phyloP scores from a whole-genome alignment of 1,140 invertebrate species.

The Caenorhabditis inopinata region DNA sequence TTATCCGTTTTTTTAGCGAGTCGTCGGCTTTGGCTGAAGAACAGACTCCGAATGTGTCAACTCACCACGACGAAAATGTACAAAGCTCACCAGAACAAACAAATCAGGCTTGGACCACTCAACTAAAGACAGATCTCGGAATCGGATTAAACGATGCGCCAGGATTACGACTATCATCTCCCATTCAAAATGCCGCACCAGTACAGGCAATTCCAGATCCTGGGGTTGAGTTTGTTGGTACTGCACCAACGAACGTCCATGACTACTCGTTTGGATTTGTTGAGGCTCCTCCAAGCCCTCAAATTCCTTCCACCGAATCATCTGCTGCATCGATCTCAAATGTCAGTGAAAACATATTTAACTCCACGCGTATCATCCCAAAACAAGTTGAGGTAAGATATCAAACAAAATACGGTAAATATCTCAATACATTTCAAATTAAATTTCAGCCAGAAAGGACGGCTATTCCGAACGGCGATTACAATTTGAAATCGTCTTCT shows the following conservation, averaged over 20 bases:
- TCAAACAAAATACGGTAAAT: too few species aligned
- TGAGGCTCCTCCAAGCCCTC: conserved; percentile 7
- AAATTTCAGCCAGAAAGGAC: conserved; percentile 9
- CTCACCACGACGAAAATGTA: conserved; percentile 29
- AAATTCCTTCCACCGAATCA: not conserved
- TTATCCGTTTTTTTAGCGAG: conserved; percentile 28
- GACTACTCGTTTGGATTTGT: conserved; percentile 41
- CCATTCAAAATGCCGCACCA: not conserved
- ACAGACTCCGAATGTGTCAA: conserved; percentile 11
- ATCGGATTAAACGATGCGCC: conserved; percentile 4
- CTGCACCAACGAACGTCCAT: not conserved
- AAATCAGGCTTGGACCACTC: conserved; percentile 36
- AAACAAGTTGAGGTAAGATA: conserved; percentile 18
- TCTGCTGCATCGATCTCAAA: conserved; percentile 31
- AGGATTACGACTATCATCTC: not conserved
- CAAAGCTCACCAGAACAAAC: conserved; percentile 28
- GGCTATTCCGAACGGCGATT: conserved; percentile 32
- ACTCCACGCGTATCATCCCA: not conserved
- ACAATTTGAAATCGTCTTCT: not conserved
- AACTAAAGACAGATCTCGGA: conserved; percentile 33
- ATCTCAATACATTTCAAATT: too few species aligned
- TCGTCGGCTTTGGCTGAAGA: not conserved
- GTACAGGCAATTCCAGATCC: not conserved
- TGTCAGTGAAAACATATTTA: not conserved
- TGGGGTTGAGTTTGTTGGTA: conserved; percentile 37